phyloP scores from a whole-genome alignment of 2,888 invertebrate genomes.

The Cerceris rybyensis region DNA sequence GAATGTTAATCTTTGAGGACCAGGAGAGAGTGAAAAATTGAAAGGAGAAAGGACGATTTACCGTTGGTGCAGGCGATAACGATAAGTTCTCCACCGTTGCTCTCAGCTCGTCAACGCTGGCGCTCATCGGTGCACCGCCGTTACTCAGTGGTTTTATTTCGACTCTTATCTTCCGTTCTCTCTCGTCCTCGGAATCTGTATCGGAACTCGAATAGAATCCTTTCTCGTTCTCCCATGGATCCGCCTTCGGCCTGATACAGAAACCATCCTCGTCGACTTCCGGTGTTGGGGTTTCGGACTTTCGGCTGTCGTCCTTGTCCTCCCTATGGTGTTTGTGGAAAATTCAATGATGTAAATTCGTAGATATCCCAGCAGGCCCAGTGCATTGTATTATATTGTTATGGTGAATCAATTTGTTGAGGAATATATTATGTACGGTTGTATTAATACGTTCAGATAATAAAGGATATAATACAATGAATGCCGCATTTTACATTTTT shows the following conservation, averaged over 20 bases:
- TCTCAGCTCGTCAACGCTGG: constrained; percentile 96
- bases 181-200: constrained; percentile 93
- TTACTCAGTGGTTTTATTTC: constrained; percentile 97
- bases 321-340: constrained; percentile 82
- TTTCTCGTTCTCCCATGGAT: constrained; percentile 89
- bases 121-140: constrained; percentile 94
- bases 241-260: constrained; percentile 92
- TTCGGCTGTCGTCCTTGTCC: constrained; percentile 86
- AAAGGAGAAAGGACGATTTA: constrained; percentile 73
- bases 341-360: constrained; percentile 27
- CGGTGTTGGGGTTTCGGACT: constrained; percentile 84
- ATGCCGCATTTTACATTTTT: too few relatives aligned
- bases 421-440: too few relatives aligned
- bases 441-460: too few relatives aligned
- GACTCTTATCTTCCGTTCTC: constrained; percentile 94
- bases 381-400: constrained; percentile 57
- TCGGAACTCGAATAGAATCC: constrained; percentile 95
- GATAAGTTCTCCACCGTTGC: constrained; percentile 96
- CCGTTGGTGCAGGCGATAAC: constrained; percentile 89
- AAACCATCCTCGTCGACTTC: constrained; percentile 97
- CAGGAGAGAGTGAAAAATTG: background rate
- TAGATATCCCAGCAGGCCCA: constrained; percentile 69
- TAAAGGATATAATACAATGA: too few relatives aligned
- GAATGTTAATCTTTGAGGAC: background rate
- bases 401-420: constrained; percentile 2